Evolutionary conservation across 2,797 vertebrate genomes (phyloP).

Genomic region (Helostoma temminkii): DNA sequence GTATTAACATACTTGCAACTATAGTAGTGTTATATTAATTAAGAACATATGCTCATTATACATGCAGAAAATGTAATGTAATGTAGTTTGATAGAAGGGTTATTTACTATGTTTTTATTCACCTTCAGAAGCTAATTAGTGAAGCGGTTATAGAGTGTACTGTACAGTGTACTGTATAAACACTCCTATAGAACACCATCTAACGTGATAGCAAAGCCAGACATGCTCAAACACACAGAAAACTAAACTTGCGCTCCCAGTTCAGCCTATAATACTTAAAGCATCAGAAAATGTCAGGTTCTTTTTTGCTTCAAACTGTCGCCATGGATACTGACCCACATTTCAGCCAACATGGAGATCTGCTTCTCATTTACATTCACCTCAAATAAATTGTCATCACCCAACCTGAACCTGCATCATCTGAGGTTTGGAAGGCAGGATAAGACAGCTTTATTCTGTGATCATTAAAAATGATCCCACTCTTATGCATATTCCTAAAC

Average conservation of each 20-base stretch:
- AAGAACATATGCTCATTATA: too few species aligned
- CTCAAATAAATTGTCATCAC: slow-evolving; percentile 19
- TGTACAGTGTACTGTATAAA: too few species aligned
- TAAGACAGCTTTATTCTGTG: neutral
- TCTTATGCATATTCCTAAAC: too few species aligned
- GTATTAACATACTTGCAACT: too few species aligned
- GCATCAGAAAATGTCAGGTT: slow-evolving; percentile 30
- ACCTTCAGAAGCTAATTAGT: too few species aligned
- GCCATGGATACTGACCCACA: slow-evolving; percentile 64
- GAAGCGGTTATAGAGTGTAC: too few species aligned
- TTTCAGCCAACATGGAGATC: slow-evolving; percentile 27
- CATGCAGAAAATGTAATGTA: too few species aligned
- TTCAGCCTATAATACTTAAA: slow-evolving; percentile 16
- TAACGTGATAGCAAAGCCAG: slow-evolving; percentile 13
- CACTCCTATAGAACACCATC: neutral
- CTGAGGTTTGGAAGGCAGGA: neutral
- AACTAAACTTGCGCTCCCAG: neutral
- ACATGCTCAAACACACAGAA: slow-evolving; percentile 17
- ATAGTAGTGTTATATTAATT: too few species aligned
- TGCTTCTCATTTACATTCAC: slow-evolving; percentile 50
- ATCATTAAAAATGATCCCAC: too few species aligned
- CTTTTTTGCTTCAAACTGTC: slow-evolving; percentile 32
- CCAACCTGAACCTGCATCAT: neutral
- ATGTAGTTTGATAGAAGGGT: too few species aligned
- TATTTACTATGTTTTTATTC: too few species aligned